Evolutionary conservation across 2,797 vertebrate species (phyloP).

Genomic region (Acanthurus lineatus): DNA sequence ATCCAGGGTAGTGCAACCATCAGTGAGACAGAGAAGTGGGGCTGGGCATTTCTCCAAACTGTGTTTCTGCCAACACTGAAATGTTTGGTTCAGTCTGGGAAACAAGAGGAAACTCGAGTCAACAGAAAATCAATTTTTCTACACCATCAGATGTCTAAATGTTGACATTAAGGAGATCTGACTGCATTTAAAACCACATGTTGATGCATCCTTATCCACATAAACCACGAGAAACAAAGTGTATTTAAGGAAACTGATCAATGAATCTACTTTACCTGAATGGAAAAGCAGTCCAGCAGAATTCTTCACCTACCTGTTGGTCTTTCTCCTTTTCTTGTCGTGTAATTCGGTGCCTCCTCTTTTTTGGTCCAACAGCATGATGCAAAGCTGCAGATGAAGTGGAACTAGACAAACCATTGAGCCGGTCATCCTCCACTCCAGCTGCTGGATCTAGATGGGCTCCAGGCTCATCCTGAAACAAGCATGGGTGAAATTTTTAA

Average conservation of each 20-base stretch:
- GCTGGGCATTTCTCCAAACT: slow-evolving; percentile 85
- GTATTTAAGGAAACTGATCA: background rate
- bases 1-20: slow-evolving; percentile 51
- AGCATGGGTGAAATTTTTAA: background rate
- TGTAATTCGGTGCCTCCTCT: slow-evolving; percentile 81
- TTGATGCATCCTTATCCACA: background rate
- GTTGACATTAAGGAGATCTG: slow-evolving; percentile 1
- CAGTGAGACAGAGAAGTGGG: slow-evolving; percentile 85
- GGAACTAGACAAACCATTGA: slow-evolving; percentile 77
- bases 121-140: slow-evolving; percentile 18
- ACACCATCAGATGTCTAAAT: background rate
- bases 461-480: slow-evolving; percentile 82
- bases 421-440: slow-evolving; percentile 76
- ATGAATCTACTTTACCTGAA: background rate
- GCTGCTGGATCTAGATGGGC: slow-evolving; percentile 70
- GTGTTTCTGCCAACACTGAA: slow-evolving; percentile 78
- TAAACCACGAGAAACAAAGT: background rate
- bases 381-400: slow-evolving; percentile 68
- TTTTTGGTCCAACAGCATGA: slow-evolving; percentile 78
- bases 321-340: slow-evolving; percentile 85
- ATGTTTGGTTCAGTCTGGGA: slow-evolving; percentile 81
- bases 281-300: background rate
- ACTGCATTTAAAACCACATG: background rate
- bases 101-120: slow-evolving; percentile 40
- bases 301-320: slow-evolving; percentile 70